Conservation (phyloP, 37 sponge, comb jelly and placozoan genomes). For the Beroe ovata region DNA sequence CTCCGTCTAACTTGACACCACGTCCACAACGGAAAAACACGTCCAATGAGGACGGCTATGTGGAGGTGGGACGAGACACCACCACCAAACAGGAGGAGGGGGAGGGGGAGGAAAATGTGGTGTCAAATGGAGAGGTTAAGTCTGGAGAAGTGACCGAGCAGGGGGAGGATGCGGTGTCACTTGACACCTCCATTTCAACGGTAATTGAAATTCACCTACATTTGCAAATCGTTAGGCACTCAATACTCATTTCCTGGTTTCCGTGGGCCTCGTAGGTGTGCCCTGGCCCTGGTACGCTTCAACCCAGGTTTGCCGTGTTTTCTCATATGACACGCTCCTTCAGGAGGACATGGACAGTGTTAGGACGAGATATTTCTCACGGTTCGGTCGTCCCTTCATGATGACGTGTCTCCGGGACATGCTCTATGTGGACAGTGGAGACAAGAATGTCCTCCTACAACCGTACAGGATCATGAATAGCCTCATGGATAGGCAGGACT, state of each 20-base stretch:
- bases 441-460: conserved; percentile 7
- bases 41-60: not conserved
- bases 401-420: conserved; percentile 50
- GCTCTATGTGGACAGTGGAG: conserved; percentile 1
- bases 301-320: no score
- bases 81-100: not conserved
- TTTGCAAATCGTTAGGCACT: no score
- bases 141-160: not conserved
- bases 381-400: conserved; percentile 55
- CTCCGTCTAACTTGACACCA: conserved; percentile 8
- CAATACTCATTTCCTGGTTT: no score
- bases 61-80: not conserved
- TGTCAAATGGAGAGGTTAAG: not conserved
- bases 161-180: not conserved
- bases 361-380: not conserved
- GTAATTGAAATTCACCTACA: no score
- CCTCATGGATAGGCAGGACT: conserved; percentile 63
- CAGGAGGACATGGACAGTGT: not conserved
- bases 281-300: no score
- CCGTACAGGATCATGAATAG: conserved; percentile 66
- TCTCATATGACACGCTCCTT: not conserved
- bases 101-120: not conserved
- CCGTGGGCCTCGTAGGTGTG: no score
- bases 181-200: not conserved
- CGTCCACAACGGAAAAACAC: not conserved